Evolutionary conservation across 2,797 vertebrate genomes (phyloP).

Genomic region (Luscinia luscinia): DNA sequence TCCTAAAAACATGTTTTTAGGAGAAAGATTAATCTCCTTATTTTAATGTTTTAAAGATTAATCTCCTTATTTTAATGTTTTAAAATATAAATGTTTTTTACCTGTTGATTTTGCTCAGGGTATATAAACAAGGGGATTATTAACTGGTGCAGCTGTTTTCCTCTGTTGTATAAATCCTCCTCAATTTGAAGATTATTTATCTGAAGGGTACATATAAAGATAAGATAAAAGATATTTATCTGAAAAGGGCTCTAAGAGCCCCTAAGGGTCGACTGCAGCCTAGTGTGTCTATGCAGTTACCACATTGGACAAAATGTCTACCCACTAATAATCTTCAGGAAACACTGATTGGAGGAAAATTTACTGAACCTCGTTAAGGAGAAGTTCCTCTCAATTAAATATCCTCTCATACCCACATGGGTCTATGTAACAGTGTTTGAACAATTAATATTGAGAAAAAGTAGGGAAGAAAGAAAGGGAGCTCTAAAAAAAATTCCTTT

Average conservation of each 20-base stretch:
- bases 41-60: no score
- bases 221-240: neutral
- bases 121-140: neutral
- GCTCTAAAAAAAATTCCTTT: neutral
- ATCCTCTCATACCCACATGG: neutral
- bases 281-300: neutral
- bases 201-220: neutral
- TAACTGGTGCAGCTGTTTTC: neutral
- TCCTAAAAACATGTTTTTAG: neutral
- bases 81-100: neutral
- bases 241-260: neutral
- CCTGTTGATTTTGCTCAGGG: neutral
- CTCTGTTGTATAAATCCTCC: neutral
- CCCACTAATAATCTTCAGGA: neutral
- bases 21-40: no score
- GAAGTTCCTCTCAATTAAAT: neutral
- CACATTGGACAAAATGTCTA: neutral
- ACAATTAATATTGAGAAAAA: neutral
- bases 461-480: neutral
- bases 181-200: slow-evolving; percentile 1
- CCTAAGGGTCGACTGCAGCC: neutral
- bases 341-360: neutral
- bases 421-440: neutral
- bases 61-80: no score
- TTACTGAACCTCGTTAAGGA: neutral